A percentile compares a stretch with the other conserved stretches of the same genome.
phyloP scores from a whole-genome alignment of 1,140 invertebrate species.

The Ectropis grisescens region DNA sequence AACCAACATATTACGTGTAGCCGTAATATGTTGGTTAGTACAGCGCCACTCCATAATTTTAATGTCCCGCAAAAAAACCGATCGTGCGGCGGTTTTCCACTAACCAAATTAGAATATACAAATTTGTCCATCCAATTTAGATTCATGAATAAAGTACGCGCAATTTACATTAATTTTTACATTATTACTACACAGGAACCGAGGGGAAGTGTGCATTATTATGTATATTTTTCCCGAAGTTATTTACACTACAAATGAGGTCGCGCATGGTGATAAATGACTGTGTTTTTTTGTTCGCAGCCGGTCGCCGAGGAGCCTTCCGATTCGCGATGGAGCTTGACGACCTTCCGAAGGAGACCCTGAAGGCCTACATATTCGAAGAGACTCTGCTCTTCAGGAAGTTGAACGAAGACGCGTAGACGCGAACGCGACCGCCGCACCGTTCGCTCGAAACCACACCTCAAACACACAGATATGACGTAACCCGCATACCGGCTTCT shows the following conservation, averaged over 20 bases:
- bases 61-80: no score
- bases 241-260: no score
- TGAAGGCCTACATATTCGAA: slow-evolving; percentile 97
- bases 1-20: no score
- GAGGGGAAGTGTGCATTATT: no score
- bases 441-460: no score
- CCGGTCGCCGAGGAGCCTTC: slow-evolving; percentile 99
- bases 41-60: no score
- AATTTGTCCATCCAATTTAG: slow-evolving; percentile 1
- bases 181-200: neutral
- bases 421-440: slow-evolving; percentile 1
- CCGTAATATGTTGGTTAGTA: no score
- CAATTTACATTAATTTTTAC: slow-evolving; percentile 4
- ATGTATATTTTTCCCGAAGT: no score
- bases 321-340: slow-evolving; percentile 98
- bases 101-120: no score
- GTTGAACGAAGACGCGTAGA: slow-evolving; percentile 52
- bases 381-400: slow-evolving; percentile 81
- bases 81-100: no score
- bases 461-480: no score
- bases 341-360: slow-evolving; percentile 96
- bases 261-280: no score
- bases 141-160: slow-evolving; percentile 9
- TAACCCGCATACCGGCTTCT: neutral
- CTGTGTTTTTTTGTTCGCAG: slow-evolving; percentile 73